Evolutionary conservation across 2,888 invertebrate species (phyloP).

Genomic region (Meta bourneti): DNA sequence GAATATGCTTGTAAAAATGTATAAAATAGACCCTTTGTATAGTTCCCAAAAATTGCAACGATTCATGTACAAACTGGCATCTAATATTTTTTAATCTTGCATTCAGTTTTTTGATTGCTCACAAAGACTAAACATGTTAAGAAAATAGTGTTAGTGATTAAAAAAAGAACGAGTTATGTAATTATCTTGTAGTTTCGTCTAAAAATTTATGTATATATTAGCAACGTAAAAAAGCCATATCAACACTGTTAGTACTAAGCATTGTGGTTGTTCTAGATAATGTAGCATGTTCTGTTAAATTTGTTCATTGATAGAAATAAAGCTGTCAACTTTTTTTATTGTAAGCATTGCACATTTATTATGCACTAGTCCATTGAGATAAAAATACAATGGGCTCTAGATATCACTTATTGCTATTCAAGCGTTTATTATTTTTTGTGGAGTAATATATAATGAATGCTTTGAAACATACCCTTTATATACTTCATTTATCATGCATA

Average conservation of each 20-base stretch:
- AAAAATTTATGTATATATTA: conserved; percentile 71
- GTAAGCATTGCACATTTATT: not conserved
- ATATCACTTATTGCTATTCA: not conserved
- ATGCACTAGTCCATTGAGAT: not conserved
- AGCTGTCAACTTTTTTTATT: conserved; percentile 68
- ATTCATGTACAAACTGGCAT: conserved; percentile 65
- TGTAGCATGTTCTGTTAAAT: conserved; percentile 72
- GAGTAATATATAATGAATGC: not conserved
- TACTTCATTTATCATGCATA: too few species aligned
- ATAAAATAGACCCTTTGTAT: conserved; percentile 61
- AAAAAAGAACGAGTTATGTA: conserved; percentile 55
- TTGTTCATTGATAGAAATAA: conserved; percentile 67
- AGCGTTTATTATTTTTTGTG: not conserved
- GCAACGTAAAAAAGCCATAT: conserved; percentile 72
- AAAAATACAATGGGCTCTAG: too few species aligned
- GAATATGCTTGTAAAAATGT: conserved; percentile 70
- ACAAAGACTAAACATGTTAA: conserved; percentile 46
- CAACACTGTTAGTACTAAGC: conserved; percentile 72
- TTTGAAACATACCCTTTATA: too few species aligned
- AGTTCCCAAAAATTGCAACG: conserved; percentile 55
- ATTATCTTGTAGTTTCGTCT: conserved; percentile 53
- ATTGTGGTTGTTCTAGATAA: conserved; percentile 69
- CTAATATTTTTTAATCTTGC: conserved; percentile 40
- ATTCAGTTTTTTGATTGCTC: conserved; percentile 42
- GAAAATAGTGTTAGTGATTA: conserved; percentile 44